Evolutionary conservation across 1,140 invertebrate species (phyloP), one percentile per base, ranked within the genome.

Genomic region (Tigriopus japonicus): DNA sequence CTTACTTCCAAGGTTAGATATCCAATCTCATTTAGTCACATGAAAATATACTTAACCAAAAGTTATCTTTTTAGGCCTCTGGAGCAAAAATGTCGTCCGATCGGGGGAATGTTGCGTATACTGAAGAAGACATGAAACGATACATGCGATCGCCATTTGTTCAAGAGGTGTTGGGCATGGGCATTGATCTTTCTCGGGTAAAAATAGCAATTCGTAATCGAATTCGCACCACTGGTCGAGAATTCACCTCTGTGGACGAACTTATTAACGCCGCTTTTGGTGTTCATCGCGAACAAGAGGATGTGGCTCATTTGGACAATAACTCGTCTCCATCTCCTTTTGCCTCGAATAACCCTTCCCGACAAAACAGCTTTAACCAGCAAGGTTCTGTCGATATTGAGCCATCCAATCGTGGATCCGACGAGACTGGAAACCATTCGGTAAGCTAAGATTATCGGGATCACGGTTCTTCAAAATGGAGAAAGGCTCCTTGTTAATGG

Each of bases 261-360:
- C 43, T 60, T 15, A 60, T 60, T n/a, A 45, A 60, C 19, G 58
- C 58, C n/a, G 45, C 58, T 13, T 60, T 60, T 51, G 41, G 28
- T 41, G 58, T 60, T 13, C 23, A 60, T 17, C 13, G 55, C 5
- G 12, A 23, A 6, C 23, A 56, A 15, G 45, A 45, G 23, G 14
- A 17, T 28, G 21, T 28, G 21, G 35, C 52, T 12, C 21, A 54
- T 54, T 10, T 23, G 17, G 52, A 21, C 6, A 28, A 23, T 12
- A 54, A 28, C 35, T 23, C 21, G 13, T 54, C 21, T 2, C 21
- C 21, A 2, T 51, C 21, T 5, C 21, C 21, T 17, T 51, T 51
- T 51, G 15, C 15, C 7, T 51, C 21, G 3, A 51, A 51, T 51
- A 23, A 23, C 9, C 45, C 15, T 5, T 51, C 21, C 9, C 15